These are phyloP conservation scores for Myodes glareolus DNA, from an alignment of 2,113 vertebrate genomes.

Conservation along the genomic window DNA sequence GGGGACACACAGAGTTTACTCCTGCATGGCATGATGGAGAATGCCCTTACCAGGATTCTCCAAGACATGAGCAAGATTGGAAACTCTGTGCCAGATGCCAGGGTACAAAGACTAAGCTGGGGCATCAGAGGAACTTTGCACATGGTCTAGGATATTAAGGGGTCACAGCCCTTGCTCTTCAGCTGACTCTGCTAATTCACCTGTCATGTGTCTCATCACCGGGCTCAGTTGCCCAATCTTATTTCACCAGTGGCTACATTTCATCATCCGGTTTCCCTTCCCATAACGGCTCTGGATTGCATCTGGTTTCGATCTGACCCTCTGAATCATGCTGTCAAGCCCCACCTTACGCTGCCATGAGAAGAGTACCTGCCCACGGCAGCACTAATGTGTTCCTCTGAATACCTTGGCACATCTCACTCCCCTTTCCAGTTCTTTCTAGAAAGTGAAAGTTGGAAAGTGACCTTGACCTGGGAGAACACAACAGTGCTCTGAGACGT, in stretches of 20 bases:
- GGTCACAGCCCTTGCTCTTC: neutral
- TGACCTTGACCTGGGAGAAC: neutral
- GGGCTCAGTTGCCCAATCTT: neutral
- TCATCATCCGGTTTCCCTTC: constrained; percentile 24
- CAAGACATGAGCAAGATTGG: neutral
- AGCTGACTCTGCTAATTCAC: neutral
- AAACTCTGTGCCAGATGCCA: neutral
- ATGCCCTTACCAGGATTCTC: neutral
- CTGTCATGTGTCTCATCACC: rapidly evolving
- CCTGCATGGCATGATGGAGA: too few species aligned
- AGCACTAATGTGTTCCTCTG: neutral
- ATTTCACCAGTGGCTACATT: neutral
- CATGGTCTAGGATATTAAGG: rapidly evolving
- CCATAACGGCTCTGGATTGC: neutral
- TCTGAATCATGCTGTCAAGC: constrained; percentile 33
- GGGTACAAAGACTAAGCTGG: neutral
- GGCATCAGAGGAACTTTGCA: neutral
- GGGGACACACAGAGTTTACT: neutral
- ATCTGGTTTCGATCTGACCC: constrained; percentile 10
- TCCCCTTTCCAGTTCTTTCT: neutral
- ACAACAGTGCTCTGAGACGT: neutral
- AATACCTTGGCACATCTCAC: neutral
- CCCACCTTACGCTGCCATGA: neutral
- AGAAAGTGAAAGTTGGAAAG: neutral
- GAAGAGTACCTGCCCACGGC: neutral